Evolutionary conservation across 2,797 vertebrate genomes (phyloP), one percentile per base, ranked within the genome.

Genomic region (Ataeniobius toweri): DNA sequence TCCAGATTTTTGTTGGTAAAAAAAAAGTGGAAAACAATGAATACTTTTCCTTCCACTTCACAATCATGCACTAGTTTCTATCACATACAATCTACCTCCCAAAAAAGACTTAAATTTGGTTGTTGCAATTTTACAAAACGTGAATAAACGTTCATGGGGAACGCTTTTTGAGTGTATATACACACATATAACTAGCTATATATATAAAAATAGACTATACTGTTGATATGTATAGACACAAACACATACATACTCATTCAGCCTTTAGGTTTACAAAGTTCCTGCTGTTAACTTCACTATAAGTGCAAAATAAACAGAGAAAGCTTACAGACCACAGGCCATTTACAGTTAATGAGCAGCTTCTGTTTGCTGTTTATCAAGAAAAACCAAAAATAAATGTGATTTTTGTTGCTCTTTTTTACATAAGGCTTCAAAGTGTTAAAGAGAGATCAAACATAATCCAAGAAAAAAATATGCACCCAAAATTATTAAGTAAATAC

Each of bases 261-360:
- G 28, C 3, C 68, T 7, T 20, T 41, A 24, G 68, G 50, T 44
- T 68, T 44, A 53, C 26, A 53, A 68, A 80, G 69, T 44, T 72
- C 51, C 63, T 61, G 79, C 61, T 70, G 58, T 41, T n/a, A 67
- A 46, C 13, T 6, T 69, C 12, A 69, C 44, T 39, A 53, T 12
- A 22, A 76, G 63, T 14, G 71, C 28, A 74, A 80, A 71, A 68
- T 28, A 77, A 83, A 77, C 75, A 75, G 36, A 36, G 39, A 81
- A 70, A 58, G 59, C 63, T 73, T 31, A 77, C 28, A 51, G 12
- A 39, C 18, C 58, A 56, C 0, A 24, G 56, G 31, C 53, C 51
- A 51, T 75, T 82, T 44, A 7, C 55, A 53, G 22, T 53, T 16
- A 59, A 75, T 36, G 50, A 71, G 28, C n/a, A n/a, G 71, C 26